phyloP scores from a whole-genome alignment of 2,888 invertebrate species.

The Asteroscopus sphinx region DNA sequence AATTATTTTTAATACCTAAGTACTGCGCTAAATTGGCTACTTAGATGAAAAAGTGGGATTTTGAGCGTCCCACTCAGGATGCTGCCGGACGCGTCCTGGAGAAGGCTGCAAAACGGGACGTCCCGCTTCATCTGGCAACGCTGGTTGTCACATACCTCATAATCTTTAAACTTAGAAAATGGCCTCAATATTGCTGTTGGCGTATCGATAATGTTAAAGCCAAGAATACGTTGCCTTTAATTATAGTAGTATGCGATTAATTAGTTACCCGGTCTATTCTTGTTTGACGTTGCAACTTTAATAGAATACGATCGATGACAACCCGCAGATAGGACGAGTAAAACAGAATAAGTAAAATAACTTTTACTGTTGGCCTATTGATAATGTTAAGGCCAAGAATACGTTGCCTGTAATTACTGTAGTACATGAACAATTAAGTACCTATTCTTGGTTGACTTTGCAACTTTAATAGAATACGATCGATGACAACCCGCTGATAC shows the following conservation, averaged over 20 bases:
- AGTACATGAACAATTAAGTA: conserved; percentile 9
- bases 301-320: conserved; percentile 11
- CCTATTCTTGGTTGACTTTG: conserved; percentile 5
- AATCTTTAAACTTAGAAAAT: too few species aligned
- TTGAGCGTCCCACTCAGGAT: too few species aligned
- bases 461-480: conserved; percentile 14
- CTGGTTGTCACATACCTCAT: too few species aligned
- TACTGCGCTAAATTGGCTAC: too few species aligned
- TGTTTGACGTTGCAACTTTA: conserved; percentile 17
- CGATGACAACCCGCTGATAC: conserved; percentile 3
- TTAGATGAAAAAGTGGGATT: too few species aligned
- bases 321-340: not conserved
- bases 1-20: too few species aligned
- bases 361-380: not conserved
- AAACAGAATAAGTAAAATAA: not conserved
- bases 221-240: conserved; percentile 4
- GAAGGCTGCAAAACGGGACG: too few species aligned
- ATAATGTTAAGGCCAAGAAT: conserved; percentile 4
- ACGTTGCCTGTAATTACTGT: conserved; percentile 7
- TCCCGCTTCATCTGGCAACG: too few species aligned
- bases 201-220: not conserved
- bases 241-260: conserved; percentile 16
- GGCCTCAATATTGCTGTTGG: not conserved
- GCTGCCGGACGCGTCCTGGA: too few species aligned
- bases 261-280: not conserved